Conservation (phyloP, 2,888 invertebrate genomes). For the Pseudococcus viburni region DNA sequence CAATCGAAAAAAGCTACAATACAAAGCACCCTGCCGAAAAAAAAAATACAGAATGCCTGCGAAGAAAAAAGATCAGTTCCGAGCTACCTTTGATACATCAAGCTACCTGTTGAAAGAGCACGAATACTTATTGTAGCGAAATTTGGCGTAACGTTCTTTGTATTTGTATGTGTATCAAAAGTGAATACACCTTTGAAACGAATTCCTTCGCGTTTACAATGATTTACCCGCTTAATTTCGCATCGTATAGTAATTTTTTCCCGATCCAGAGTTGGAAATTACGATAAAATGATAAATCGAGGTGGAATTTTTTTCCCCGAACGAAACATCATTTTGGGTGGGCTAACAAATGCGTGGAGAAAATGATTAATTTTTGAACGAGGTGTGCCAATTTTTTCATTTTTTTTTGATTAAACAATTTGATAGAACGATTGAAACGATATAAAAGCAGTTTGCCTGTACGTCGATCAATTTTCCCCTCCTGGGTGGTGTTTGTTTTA, state of each 20-base stretch:
- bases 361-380: background rate
- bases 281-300: background rate
- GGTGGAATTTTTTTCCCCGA: background rate
- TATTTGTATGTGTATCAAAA: constrained; percentile 22
- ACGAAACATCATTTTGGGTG: background rate
- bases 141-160: background rate
- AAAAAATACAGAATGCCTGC: background rate
- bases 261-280: background rate
- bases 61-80: constrained; percentile 1
- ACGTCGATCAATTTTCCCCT: constrained; percentile 8
- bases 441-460: background rate
- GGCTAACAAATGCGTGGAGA: background rate
- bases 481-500: background rate
- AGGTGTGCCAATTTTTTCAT: background rate
- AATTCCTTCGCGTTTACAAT: background rate
- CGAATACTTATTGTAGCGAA: background rate
- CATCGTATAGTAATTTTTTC: background rate
- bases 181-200: background rate
- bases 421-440: background rate
- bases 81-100: constrained; percentile 9
- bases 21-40: background rate
- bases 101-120: constrained; percentile 33
- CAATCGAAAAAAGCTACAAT: constrained; percentile 17
- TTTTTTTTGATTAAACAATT: constrained; percentile 19
- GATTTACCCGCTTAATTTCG: background rate